Evolutionary conservation across 2,888 invertebrate genomes (phyloP).

Genomic region (Camptogramma bilineatum): DNA sequence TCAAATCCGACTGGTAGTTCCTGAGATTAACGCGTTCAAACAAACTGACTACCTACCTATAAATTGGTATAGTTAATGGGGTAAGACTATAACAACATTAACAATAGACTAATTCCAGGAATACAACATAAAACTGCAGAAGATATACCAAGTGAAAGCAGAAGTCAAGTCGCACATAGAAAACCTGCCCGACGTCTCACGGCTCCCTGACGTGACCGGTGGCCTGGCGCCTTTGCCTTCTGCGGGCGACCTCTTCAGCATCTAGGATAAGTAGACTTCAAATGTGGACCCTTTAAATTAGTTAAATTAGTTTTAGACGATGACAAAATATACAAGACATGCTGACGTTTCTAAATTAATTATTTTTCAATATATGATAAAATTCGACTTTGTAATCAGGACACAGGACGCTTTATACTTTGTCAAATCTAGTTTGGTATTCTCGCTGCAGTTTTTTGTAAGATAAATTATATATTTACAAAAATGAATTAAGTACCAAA

Average conservation of each 20-base stretch:
- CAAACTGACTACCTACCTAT: too few species aligned
- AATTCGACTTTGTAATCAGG: too few species aligned
- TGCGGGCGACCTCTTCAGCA: slow-evolving; percentile 96
- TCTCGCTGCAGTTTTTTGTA: too few species aligned
- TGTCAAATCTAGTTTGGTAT: too few species aligned
- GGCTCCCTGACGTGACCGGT: slow-evolving; percentile 96
- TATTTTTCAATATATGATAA: too few species aligned
- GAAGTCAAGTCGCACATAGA: slow-evolving; percentile 97
- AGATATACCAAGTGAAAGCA: slow-evolving; percentile 93
- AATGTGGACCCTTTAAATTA: slow-evolving; percentile 6
- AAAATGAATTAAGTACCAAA: too few species aligned
- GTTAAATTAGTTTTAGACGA: not conserved
- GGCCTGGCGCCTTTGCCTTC: slow-evolving; percentile 97
- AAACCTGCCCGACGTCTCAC: slow-evolving; percentile 96
- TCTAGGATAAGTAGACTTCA: slow-evolving; percentile 59
- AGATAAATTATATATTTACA: too few species aligned
- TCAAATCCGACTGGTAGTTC: too few species aligned
- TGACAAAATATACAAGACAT: not conserved
- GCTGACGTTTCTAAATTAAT: not conserved
- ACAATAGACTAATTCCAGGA: slow-evolving; percentile 87
- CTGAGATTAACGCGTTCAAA: too few species aligned
- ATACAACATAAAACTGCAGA: slow-evolving; percentile 94
- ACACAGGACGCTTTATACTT: too few species aligned
- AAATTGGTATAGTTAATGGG: too few species aligned
- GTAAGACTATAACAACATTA: too few species aligned